phyloP scores from a whole-genome alignment of 2,797 vertebrate species.

The Neosilurus hyrtlii region DNA sequence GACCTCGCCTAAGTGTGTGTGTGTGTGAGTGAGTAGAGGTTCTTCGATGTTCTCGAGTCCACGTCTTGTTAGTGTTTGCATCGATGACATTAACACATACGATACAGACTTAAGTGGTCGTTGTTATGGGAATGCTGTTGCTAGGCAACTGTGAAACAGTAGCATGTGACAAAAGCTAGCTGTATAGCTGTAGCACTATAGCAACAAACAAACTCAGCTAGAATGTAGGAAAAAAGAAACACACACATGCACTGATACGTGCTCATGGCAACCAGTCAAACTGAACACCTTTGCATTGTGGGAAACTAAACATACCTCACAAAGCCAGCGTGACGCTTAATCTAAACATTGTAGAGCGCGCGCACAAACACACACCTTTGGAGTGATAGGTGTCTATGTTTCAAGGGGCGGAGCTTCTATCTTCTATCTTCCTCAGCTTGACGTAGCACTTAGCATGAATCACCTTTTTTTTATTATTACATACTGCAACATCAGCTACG shows the following conservation, averaged over 20 bases:
- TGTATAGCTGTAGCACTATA: neutral
- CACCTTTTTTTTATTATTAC: neutral
- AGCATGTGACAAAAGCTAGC: neutral
- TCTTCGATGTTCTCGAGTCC: neutral
- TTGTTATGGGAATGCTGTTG: neutral
- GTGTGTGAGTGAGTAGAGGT: neutral
- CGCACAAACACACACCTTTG: neutral
- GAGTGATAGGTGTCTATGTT: neutral
- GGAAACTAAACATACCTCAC: conserved; percentile 32
- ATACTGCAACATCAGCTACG: neutral
- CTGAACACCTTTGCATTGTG: conserved; percentile 40
- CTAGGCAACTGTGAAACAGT: neutral
- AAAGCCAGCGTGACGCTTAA: neutral
- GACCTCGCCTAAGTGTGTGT: neutral
- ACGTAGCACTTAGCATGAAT: neutral
- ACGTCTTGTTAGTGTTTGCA: neutral
- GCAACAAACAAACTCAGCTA: neutral
- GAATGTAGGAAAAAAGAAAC: neutral
- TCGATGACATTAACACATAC: neutral
- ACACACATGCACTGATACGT: neutral
- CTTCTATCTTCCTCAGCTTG: neutral
- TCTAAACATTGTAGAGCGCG: neutral
- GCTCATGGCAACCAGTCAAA: conserved; percentile 33
- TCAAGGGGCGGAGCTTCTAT: neutral
- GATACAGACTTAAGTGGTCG: neutral